Evolutionary conservation across 1,140 invertebrate genomes (phyloP), one percentile per base, ranked within the genome.

Genomic region (Eulimnadia texana): DNA sequence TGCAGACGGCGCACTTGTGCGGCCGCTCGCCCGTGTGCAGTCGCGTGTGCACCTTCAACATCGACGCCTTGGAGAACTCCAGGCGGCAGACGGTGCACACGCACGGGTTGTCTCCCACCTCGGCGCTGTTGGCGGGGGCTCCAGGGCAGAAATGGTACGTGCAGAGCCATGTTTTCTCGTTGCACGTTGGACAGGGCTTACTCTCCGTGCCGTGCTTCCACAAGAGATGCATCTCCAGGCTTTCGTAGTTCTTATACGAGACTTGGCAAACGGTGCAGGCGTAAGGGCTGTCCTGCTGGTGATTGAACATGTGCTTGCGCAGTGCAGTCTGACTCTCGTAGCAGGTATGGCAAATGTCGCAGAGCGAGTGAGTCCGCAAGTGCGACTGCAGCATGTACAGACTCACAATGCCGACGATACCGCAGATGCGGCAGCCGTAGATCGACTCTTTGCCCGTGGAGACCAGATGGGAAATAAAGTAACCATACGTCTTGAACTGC

Each of bases 161-260:
- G 72, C 90, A 86, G 0, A 85, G 86, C 88, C 88, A 91, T 66
- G 89, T 89, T 68, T 90, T 90, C 65, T 90, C 85, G 3, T 89
- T 70, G 72, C 88, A 92, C 68, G 80, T 82, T 71, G 88, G 88
- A 70, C 88, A 92, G 3, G 84, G 72, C 1, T 86, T 82, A 74
- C 87, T 89, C 69, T 90, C 87, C 3, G 87, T 90, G 13, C 87
- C 87, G 71, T 92, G 88, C 70, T 92, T 91, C 88, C 88, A 92
- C 70, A 89, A 90, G 47, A 90, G 72, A 76, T 92, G 88, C 68
- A 87, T 88, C 33, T 63, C 62, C 11, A 63, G 47, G n/a, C 58
- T 62, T 13, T 63, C 62, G 50, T 59, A 54, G 50, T 57, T 63
- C 28, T 63, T 63, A 28, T 63, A 63, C 11, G 62, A 63, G n/a